phyloP scores from a whole-genome alignment of 2,113 vertebrate species.

The Acanthisitta chloris region DNA sequence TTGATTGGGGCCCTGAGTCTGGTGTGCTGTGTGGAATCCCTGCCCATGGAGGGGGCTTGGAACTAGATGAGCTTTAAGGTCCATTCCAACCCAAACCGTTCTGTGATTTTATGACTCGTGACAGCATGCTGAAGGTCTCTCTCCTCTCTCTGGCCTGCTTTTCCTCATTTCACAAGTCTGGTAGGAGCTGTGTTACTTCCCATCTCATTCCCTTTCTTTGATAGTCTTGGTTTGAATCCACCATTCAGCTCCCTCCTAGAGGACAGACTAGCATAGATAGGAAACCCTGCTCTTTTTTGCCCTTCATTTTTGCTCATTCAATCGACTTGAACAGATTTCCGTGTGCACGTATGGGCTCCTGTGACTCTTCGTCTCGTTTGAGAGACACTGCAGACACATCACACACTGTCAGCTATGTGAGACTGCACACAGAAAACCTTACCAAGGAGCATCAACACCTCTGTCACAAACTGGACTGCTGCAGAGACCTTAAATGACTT shows the following conservation, averaged over 20 bases:
- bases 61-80: not conserved
- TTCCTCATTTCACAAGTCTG: not conserved
- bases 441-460: not conserved
- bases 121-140: not conserved
- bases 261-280: not conserved
- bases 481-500: not conserved
- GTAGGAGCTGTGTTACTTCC: not conserved
- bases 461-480: not conserved
- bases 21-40: not conserved
- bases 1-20: not conserved
- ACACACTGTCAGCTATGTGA: not conserved
- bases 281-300: not conserved
- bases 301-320: not conserved
- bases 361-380: not conserved
- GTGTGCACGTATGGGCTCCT: fast-evolving
- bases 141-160: not conserved
- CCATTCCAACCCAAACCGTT: not conserved
- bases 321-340: not conserved
- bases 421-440: not conserved
- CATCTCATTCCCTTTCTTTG: not conserved
- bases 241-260: not conserved
- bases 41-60: not conserved
- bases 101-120: not conserved
- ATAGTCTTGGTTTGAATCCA: not conserved
- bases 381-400: not conserved